Conservation (phyloP, 30 jellyfish, hydroid and myxozoan species). For the Chironex yamaguchii region DNA sequence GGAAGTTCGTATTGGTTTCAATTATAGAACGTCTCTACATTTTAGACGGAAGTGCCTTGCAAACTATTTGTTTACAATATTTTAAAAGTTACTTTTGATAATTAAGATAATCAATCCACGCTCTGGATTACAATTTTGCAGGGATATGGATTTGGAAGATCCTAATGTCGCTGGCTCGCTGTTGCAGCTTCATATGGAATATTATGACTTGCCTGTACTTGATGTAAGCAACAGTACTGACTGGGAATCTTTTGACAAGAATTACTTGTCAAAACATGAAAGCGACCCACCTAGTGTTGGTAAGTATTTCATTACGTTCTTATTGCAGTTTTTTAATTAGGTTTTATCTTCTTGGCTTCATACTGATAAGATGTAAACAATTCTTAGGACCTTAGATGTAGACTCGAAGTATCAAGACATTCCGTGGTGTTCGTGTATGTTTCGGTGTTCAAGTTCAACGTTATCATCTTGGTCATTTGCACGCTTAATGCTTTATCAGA, state of each 20-base stretch:
- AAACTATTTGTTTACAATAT: background rate
- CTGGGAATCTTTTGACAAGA: slow-evolving; percentile 68
- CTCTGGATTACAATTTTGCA: background rate
- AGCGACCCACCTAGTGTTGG: slow-evolving; percentile 87
- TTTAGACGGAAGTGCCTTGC: background rate
- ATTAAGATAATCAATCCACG: too few relatives aligned
- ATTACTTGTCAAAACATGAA: slow-evolving; percentile 54
- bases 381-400: too few relatives aligned
- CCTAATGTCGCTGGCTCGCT: slow-evolving; percentile 83
- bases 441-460: too few relatives aligned
- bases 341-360: too few relatives aligned
- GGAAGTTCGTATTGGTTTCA: background rate
- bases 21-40: background rate
- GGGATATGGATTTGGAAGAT: slow-evolving; percentile 84
- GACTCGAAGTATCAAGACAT: too few relatives aligned
- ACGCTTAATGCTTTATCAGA: too few relatives aligned
- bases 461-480: too few relatives aligned
- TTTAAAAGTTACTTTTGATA: background rate
- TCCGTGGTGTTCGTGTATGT: too few relatives aligned
- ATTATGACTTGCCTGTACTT: slow-evolving; percentile 80
- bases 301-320: background rate
- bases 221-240: slow-evolving; percentile 83
- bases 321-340: too few relatives aligned
- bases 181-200: slow-evolving; percentile 78
- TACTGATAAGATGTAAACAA: too few relatives aligned